Evolutionary conservation across 2,113 vertebrate species (phyloP), one percentile per base, ranked within the genome.

Genomic region (Syrrhaptes paradoxus): DNA sequence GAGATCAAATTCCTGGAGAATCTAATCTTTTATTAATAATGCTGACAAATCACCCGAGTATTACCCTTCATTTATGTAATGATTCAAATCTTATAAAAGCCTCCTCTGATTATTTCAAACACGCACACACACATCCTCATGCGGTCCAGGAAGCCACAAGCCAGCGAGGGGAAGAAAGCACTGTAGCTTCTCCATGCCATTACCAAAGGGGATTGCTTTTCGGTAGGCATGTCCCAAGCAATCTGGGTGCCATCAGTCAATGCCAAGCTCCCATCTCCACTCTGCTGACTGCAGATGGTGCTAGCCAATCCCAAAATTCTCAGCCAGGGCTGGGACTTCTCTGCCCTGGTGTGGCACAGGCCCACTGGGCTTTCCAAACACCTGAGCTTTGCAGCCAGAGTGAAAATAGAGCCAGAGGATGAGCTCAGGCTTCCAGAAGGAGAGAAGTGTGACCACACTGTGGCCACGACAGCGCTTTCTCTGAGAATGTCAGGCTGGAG

Each of bases 1-100:
- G 89, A 94, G 94, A 97, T 95, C 87, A 90, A 85, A 93, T 96
- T 97, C 96, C 96, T 97, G 83, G 93, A 97, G 95, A 95, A 96
- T 88, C 95, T 97, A 95, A 98, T 97, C 90, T 97, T 97, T 97
- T 97, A 96, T 97, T 97, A 97, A 97, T 96, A 97, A 96, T 54
- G 55, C 94, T 95, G 94, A 95, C 93, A 97, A 97, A 97, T 95
- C 95, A 97, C 90, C 78, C 73, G 92, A 94, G 95, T 68, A 96
- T 96, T 96, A 95, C 57, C 76, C 89, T 94, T 94, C 87, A 71
- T 94, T 94, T 95, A 85, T 77, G 87, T 83, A 95, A 90, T 67
- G 70, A 89, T 88, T 89, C 82, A 85, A 96, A 95, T 79, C 92
- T 82, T 96, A 71, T 84, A 85, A 96, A 95, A 92, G 85, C 79